Evolutionary conservation across 2,797 vertebrate genomes (phyloP), one percentile per base, ranked within the genome.

Genomic region (Arnoldichthys spilopterus): DNA sequence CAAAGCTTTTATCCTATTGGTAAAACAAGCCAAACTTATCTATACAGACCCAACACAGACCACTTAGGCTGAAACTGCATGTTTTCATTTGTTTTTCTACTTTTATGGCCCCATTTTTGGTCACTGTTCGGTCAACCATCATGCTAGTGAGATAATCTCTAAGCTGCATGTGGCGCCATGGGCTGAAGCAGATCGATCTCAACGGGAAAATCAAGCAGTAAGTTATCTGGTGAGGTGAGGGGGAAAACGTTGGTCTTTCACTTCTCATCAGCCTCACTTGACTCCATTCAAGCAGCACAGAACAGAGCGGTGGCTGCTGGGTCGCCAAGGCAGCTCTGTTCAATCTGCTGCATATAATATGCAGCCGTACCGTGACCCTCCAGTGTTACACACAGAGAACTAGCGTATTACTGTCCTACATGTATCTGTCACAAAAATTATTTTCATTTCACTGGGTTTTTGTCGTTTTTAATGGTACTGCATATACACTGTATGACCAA

Each of bases 251-350:
- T 49, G 24, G 26, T 12, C 43, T 49, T 49, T 28, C 45, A 2
- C 26, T 68, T 62, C 16, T 20, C 43, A 49, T 68, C 26, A 68
- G 7, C 24, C 18, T 68, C 66, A 68, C 45, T 20, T 5, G 16
- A 18, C 66, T 49, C 40, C 40, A 67, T 2, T 45, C 37, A 67
- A 45, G 64, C 40, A 47, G 24, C 43, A 49, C 43, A 68, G 24
- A 68, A 40, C 34, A 47, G 43, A 20, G 43, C 64, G 47, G 40
- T 68, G 64, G 64, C 64, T 47, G 26, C 43, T 28, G 15, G 45
- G 37, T 66, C 63, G 45, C 22, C 34, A 54, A 26, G 56, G 22
- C 34, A 43, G 20, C 34, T 40, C 62, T n/a, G 18, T 22, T 24
- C 22, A 28, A 67, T 20, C 40, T 22, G 4, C 1, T n/a, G 58